Percentiles rank a stretch among this genome's conserved stretches.
Evolutionary conservation across 2,113 vertebrate genomes (phyloP).

Genomic region (Pleuronectes platessa): DNA sequence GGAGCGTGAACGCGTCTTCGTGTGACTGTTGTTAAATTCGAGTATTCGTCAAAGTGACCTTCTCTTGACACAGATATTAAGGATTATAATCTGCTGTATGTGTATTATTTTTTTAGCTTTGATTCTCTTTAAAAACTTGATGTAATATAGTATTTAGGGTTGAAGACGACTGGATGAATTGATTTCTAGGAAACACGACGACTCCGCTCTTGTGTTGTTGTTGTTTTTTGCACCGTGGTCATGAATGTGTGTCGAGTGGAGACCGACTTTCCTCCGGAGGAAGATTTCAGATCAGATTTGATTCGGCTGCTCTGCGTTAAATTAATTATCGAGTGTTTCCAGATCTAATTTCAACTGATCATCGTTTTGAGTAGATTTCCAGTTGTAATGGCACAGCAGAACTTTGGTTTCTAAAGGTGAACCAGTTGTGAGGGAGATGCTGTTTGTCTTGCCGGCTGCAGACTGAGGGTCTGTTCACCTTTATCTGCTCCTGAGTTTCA

Average conservation of each 20-base stretch:
- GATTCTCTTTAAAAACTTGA: neutral
- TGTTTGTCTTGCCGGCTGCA: neutral
- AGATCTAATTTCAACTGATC: no score
- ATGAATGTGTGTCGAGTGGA: conserved; percentile 1
- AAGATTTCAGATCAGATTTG: neutral
- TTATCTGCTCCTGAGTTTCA: neutral
- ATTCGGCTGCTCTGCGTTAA: no score
- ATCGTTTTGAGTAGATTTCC: no score
- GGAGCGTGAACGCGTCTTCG: neutral
- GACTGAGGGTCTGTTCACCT: neutral
- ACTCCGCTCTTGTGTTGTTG: neutral
- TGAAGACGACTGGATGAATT: conserved; percentile 5
- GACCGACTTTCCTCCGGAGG: neutral
- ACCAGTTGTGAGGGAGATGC: no score
- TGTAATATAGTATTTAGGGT: neutral
- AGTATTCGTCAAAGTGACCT: conserved; percentile 55
- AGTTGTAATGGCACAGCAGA: no score
- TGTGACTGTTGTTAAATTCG: neutral
- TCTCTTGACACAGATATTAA: conserved; percentile 5
- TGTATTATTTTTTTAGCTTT: conserved; percentile 16
- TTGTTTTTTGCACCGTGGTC: conserved; percentile 10
- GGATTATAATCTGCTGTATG: neutral
- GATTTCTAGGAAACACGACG: neutral
- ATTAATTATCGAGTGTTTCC: no score
- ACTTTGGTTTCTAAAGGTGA: no score